A percentile compares a stretch with the other conserved stretches of the same genome.
phyloP scores from a whole-genome alignment of 2,797 vertebrate species.

The Paguma larvata region DNA sequence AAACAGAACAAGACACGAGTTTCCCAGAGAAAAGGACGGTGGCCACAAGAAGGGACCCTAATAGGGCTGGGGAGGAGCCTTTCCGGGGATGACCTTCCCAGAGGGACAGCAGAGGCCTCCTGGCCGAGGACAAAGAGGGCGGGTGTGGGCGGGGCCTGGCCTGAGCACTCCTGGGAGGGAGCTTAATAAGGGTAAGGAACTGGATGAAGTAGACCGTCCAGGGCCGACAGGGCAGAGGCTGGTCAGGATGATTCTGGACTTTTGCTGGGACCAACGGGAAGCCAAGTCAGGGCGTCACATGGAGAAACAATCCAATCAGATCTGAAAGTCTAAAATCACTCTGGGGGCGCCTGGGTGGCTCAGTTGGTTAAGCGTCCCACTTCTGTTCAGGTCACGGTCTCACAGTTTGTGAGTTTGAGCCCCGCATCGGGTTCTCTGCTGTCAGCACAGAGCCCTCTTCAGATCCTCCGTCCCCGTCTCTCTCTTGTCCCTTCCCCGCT shows the following conservation, averaged over 20 bases:
- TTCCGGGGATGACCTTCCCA: neutral
- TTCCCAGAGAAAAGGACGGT: neutral
- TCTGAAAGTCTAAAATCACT: neutral
- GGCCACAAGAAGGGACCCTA: neutral
- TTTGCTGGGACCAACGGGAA: neutral
- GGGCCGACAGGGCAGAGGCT: neutral
- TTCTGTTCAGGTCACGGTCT: too few relatives aligned
- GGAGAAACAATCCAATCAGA: neutral
- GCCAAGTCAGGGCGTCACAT: neutral
- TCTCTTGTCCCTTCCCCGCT: too few relatives aligned
- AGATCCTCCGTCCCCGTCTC: too few relatives aligned
- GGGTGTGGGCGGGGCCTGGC: fast-evolving
- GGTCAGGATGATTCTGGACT: neutral
- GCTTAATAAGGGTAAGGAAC: neutral
- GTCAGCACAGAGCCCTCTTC: too few relatives aligned
- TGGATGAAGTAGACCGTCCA: neutral
- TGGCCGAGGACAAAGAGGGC: neutral
- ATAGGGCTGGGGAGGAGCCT: too few relatives aligned
- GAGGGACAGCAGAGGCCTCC: neutral
- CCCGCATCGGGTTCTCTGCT: too few relatives aligned
- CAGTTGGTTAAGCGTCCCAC: too few relatives aligned
- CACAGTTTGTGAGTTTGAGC: too few relatives aligned
- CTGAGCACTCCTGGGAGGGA: neutral
- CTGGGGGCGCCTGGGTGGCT: too few relatives aligned
- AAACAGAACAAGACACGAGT: neutral